A percentile compares a stretch with the other conserved stretches of the same genome.
phyloP scores from a whole-genome alignment of 2,888 invertebrate genomes.

The Leucoma salicis region DNA sequence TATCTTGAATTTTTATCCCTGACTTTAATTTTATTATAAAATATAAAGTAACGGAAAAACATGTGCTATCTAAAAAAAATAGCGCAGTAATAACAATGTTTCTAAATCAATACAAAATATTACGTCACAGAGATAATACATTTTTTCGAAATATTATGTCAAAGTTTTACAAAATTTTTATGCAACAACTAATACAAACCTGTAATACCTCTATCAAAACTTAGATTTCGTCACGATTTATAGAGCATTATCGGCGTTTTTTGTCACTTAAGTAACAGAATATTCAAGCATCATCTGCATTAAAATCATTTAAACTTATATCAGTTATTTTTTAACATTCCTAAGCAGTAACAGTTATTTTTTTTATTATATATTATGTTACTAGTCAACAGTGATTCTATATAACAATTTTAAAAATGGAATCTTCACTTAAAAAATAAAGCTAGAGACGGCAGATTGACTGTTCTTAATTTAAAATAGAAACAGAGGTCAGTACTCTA shows the following conservation, averaged over 20 bases:
- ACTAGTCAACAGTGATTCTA: too few species aligned
- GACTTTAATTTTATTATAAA: not conserved
- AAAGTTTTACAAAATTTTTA: not conserved
- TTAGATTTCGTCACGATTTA: not conserved
- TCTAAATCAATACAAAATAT: not conserved
- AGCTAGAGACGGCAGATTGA: too few species aligned
- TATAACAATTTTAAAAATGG: too few species aligned
- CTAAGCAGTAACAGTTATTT: too few species aligned
- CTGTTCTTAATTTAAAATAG: too few species aligned
- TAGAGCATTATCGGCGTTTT: not conserved
- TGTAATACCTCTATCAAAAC: not conserved
- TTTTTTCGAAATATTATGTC: not conserved
- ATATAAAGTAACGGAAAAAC: not conserved
- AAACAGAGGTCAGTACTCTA: too few species aligned
- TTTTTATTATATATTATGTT: too few species aligned
- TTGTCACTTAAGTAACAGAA: not conserved
- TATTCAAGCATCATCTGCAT: too few species aligned
- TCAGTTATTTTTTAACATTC: too few species aligned
- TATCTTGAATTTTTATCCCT: not conserved
- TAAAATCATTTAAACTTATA: too few species aligned
- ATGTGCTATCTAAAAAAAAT: not conserved
- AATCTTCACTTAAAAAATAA: too few species aligned
- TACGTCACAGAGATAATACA: not conserved
- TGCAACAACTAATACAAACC: not conserved
- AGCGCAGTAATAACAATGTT: not conserved